Evolutionary conservation across 1,140 invertebrate genomes (phyloP).

Genomic region (Laodelphax striatellus): DNA sequence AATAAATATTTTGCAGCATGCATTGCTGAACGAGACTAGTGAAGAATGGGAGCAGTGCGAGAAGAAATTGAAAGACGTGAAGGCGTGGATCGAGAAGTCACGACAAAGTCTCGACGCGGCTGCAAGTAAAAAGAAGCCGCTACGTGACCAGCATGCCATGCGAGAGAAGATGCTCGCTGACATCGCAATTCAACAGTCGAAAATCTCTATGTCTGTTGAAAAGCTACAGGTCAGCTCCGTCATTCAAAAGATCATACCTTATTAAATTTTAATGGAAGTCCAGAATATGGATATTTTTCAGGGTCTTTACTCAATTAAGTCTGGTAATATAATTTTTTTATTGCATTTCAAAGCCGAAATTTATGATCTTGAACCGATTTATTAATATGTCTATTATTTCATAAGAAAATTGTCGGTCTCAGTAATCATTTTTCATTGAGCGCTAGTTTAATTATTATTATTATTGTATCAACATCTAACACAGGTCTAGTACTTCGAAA

Average conservation of each 20-base stretch:
- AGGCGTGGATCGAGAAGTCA: slow-evolving; percentile 79
- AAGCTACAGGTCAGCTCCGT: slow-evolving; percentile 62
- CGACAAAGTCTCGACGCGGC: slow-evolving; percentile 61
- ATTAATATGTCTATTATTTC: too few species aligned
- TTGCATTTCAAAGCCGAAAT: too few species aligned
- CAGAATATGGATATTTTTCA: too few species aligned
- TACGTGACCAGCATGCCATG: slow-evolving; percentile 70
- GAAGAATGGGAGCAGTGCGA: slow-evolving; percentile 96
- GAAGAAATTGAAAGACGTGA: slow-evolving; percentile 81
- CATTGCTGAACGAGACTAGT: slow-evolving; percentile 76
- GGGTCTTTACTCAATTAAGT: too few species aligned
- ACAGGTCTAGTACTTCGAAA: too few species aligned
- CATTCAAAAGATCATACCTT: neutral
- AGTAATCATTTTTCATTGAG: too few species aligned
- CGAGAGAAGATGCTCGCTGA: slow-evolving; percentile 80
- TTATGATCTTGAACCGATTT: too few species aligned
- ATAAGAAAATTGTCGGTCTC: too few species aligned
- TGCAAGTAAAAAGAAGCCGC: slow-evolving; percentile 70
- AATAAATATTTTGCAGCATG: slow-evolving; percentile 63
- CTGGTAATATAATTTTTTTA: too few species aligned
- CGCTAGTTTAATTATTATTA: too few species aligned
- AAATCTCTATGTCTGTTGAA: slow-evolving; percentile 82
- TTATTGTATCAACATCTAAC: too few species aligned
- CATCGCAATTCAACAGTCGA: slow-evolving; percentile 79
- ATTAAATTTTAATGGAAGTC: too few species aligned